These are phyloP conservation scores for Penaeus indicus DNA, from an alignment of 1,140 invertebrate genomes.

Conservation along the genomic window DNA sequence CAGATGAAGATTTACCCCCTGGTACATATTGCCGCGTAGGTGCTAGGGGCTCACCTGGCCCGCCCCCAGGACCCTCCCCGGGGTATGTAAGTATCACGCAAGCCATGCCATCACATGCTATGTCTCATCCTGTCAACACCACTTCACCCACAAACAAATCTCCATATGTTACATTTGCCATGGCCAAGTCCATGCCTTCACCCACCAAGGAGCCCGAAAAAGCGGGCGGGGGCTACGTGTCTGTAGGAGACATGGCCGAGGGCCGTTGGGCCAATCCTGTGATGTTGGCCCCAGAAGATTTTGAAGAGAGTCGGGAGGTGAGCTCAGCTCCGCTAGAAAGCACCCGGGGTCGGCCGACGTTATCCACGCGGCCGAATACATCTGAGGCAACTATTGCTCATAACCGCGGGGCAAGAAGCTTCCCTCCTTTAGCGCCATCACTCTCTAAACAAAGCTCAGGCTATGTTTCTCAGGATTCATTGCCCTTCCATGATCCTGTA, in stretches of 20 bases:
- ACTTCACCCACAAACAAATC: slow-evolving; percentile 39
- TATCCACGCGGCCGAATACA: slow-evolving; percentile 47
- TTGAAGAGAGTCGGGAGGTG: slow-evolving; percentile 48
- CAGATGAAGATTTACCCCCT: slow-evolving; percentile 50
- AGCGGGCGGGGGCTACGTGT: slow-evolving; percentile 30
- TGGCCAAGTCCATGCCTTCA: slow-evolving; percentile 48
- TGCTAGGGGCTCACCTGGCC: slow-evolving; percentile 45
- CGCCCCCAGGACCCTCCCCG: slow-evolving; percentile 18
- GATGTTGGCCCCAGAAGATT: not conserved
- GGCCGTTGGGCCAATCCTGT: slow-evolving; percentile 50
- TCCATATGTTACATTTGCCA: slow-evolving; percentile 57
- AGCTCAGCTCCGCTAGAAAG: slow-evolving; percentile 48
- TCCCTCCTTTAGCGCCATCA: slow-evolving; percentile 33
- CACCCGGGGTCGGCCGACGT: slow-evolving; percentile 26
- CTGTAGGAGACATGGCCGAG: slow-evolving; percentile 41
- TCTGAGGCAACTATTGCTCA: slow-evolving; percentile 42
- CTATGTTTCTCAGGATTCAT: slow-evolving; percentile 54
- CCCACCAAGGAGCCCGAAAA: slow-evolving; percentile 46
- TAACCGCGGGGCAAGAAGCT: slow-evolving; percentile 41
- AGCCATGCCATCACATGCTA: slow-evolving; percentile 13
- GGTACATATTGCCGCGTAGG: slow-evolving; percentile 54
- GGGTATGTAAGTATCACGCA: slow-evolving; percentile 54
- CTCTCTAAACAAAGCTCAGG: slow-evolving; percentile 55
- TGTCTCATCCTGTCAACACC: slow-evolving; percentile 3
- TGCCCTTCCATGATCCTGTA: slow-evolving; percentile 57